Conservation (phyloP, 2,797 vertebrate genomes). For the Simalia tracyae region DNA sequence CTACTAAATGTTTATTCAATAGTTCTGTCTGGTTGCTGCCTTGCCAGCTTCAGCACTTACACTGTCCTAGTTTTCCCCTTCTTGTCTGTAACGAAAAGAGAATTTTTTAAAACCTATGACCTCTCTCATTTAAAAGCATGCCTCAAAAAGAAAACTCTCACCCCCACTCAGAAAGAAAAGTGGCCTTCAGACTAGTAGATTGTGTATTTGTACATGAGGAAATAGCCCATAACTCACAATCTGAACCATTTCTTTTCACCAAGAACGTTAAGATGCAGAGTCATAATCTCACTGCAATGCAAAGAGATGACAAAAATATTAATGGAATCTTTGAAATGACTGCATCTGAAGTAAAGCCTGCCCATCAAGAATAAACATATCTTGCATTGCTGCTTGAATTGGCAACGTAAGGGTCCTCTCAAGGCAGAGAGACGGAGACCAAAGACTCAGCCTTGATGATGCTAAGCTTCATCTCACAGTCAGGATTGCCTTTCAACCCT, state of each 20-base stretch:
- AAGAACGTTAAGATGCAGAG: not conserved
- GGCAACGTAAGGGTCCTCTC: not conserved
- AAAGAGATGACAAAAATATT: constrained; percentile 35
- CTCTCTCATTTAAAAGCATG: constrained; percentile 23
- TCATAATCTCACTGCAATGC: constrained; percentile 31
- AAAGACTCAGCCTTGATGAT: not conserved
- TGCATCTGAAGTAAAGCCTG: constrained; percentile 14
- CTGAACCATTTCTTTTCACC: constrained; percentile 55
- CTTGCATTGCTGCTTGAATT: constrained; percentile 27
- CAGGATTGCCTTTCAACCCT: not conserved
- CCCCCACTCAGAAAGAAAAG: constrained; percentile 40
- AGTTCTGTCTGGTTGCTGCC: not conserved
- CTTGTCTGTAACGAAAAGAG: not conserved
- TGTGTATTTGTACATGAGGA: constrained; percentile 46
- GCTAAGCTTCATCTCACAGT: not conserved
- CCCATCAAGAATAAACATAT: constrained; percentile 2
- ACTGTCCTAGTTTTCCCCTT: not conserved
- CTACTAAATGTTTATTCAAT: not conserved
- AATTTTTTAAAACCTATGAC: too few species aligned
- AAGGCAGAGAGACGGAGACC: not conserved
- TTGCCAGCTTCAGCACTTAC: not conserved
- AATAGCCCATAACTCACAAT: constrained; percentile 43
- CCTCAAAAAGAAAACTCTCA: constrained; percentile 34
- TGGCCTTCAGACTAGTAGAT: constrained; percentile 33
- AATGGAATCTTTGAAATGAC: constrained; percentile 43